A percentile compares a stretch with the other conserved stretches of the same genome.
These are phyloP conservation scores for Proterorhinus semilunaris DNA, from an alignment of 2,113 vertebrate species.

Conservation along the genomic window DNA sequence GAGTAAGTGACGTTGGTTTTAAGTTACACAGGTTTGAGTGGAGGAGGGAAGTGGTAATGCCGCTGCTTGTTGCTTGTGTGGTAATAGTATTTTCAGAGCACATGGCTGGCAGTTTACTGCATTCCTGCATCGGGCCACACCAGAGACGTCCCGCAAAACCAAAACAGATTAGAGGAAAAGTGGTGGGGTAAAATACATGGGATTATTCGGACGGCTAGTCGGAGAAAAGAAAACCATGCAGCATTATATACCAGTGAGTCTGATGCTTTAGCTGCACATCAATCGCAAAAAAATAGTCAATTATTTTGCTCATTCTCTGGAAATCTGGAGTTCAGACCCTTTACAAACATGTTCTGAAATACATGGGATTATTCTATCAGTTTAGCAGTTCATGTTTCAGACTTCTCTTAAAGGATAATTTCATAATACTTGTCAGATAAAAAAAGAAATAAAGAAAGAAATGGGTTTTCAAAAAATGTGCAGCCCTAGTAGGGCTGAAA, in stretches of 20 bases:
- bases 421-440: too few relatives aligned
- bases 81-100: constrained; percentile 42
- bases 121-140: constrained; percentile 34
- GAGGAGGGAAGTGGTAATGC: not conserved
- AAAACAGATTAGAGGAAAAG: constrained; percentile 21
- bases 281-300: too few relatives aligned
- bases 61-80: constrained; percentile 41
- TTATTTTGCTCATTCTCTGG: too few relatives aligned
- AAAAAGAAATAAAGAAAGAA: too few relatives aligned
- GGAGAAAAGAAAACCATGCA: not conserved
- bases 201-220: not conserved
- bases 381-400: too few relatives aligned
- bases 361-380: too few relatives aligned
- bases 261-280: not conserved
- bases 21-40: constrained; percentile 42
- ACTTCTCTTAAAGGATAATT: too few relatives aligned
- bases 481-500: too few relatives aligned
- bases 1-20: constrained; percentile 48
- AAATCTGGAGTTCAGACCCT: too few relatives aligned
- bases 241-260: not conserved
- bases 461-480: too few relatives aligned
- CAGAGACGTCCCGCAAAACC: constrained; percentile 23
- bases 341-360: too few relatives aligned
- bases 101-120: constrained; percentile 42
- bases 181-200: not conserved